phyloP scores from a whole-genome alignment of 30 jellyfish, hydroid and myxozoan species.

The Pseudorhiza aurosa region DNA sequence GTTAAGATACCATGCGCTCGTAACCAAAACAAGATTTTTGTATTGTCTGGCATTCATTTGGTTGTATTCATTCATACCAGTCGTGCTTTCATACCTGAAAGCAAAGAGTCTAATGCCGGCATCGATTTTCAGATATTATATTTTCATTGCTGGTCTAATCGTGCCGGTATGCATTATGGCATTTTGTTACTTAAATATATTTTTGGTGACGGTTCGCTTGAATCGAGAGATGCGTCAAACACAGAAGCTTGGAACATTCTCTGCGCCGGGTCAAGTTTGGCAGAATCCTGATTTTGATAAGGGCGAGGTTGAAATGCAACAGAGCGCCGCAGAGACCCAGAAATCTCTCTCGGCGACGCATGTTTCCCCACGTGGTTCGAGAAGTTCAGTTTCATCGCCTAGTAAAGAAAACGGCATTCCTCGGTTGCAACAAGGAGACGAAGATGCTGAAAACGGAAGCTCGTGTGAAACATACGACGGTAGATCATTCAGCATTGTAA shows the following conservation, averaged over 20 bases:
- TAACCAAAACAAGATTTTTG: neutral
- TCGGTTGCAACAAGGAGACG: neutral
- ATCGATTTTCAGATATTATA: constrained; percentile 21
- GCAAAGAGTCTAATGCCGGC: neutral
- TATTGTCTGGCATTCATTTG: constrained; percentile 27
- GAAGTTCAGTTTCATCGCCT: neutral
- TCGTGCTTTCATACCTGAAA: constrained; percentile 30
- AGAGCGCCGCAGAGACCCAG: neutral
- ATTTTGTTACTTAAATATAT: constrained; percentile 40
- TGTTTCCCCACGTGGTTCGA: neutral
- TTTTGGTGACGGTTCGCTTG: constrained; percentile 26
- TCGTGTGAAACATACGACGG: no score
- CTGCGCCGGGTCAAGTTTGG: neutral
- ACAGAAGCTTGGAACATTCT: constrained; percentile 25
- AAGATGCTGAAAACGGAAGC: neutral
- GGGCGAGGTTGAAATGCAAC: neutral
- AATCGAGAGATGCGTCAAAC: constrained; percentile 22
- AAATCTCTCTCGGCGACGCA: neutral
- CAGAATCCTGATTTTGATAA: neutral
- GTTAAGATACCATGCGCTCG: constrained; percentile 28
- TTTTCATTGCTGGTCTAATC: constrained; percentile 30
- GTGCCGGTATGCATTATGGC: constrained; percentile 51
- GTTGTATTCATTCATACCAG: constrained; percentile 18
- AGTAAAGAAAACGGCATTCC: neutral
- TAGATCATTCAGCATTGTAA: neutral